Base-by-base conservation (phyloP, 53 echinoderm and acorn worm species). In the Henricia sp. region DNA sequence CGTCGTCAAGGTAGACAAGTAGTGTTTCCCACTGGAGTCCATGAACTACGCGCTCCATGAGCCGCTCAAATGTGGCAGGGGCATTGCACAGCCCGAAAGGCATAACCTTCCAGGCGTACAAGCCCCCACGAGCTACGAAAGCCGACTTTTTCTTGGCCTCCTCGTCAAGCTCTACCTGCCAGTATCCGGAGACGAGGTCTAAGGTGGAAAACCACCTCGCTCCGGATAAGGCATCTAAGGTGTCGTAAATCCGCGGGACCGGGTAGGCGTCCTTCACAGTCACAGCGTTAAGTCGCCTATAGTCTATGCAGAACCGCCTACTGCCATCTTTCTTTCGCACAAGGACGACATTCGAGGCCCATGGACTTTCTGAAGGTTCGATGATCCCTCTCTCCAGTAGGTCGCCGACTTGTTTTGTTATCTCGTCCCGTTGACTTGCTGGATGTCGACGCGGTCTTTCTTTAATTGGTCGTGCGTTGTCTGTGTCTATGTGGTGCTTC, bases 241-340 rank as follows among this genome's bases (percentile, higher is more conserved):
- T 71, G n/a, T 88, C 82, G 21, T 80, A 69, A n/a, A 88, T 88
- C 3, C 80, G 37, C 0, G 69, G 80, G 6, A 88, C 50, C 0
- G 71, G 83, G 39, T 83, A 88, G 16, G 88, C 83, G 55, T 88
- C 88, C 37, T 83, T 89, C 34, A 84, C 74, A 10, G 89, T 84
- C 2, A 44, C 84, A 2, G 35, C 84, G 35, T 89, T 89, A 12
- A 89, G 57, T 21, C 40, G 16, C 34, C 84, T 25, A 33, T 84
- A 89, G 63, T 89, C 89, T 12, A 89, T 55, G 39, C 27, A 37
- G 11, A 74, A 62, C 1, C 84, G 59, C 52, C 60, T 67, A 8
- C 67, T 63, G 3, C 74, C 89, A 29, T 89, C 89, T 32, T 89
- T 89, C 58, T 89, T 89, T 4, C 37, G 26, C 6, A 89, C 89